These are phyloP conservation scores for Therioaphis trifolii DNA, from an alignment of 2,888 invertebrate genomes.

Conservation along the genomic window DNA sequence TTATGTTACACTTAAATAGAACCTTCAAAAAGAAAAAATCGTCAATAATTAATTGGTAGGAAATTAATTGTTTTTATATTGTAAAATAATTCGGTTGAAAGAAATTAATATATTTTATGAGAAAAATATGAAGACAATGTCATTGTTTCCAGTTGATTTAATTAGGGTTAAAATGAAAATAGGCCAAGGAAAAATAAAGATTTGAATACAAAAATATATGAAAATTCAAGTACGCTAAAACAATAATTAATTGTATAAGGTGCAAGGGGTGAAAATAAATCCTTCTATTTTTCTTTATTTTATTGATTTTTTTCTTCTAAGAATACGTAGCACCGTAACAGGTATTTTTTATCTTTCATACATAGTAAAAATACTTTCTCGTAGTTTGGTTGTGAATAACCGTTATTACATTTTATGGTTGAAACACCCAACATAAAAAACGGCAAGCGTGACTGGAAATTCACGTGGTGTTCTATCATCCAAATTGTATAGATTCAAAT, in stretches of 20 bases:
- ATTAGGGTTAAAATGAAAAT: constrained; percentile 31
- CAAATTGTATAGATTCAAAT: too few relatives aligned
- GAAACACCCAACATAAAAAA: not conserved
- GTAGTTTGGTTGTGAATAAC: not conserved
- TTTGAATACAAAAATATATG: not conserved
- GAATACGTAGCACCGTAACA: too few relatives aligned
- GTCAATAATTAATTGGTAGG: not conserved
- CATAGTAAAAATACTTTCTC: not conserved
- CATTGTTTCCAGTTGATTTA: constrained; percentile 46
- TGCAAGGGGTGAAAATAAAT: not conserved
- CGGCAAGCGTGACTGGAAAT: not conserved
- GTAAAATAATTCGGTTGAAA: not conserved
- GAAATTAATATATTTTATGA: constrained; percentile 9
- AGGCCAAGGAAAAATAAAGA: constrained; percentile 48
- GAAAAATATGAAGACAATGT: constrained; percentile 19
- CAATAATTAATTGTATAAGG: not conserved
- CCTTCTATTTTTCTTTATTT: not conserved
- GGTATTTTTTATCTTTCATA: too few relatives aligned
- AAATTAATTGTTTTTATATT: constrained; percentile 10
- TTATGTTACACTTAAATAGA: not conserved
- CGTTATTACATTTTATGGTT: not conserved
- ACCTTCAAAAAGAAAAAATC: constrained; percentile 6
- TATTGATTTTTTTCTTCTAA: too few relatives aligned
- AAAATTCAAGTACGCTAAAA: not conserved
- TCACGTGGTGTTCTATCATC: not conserved